Evolutionary conservation across 1,140 invertebrate species (phyloP).

Genomic region (Ceratosolen solmsi): DNA sequence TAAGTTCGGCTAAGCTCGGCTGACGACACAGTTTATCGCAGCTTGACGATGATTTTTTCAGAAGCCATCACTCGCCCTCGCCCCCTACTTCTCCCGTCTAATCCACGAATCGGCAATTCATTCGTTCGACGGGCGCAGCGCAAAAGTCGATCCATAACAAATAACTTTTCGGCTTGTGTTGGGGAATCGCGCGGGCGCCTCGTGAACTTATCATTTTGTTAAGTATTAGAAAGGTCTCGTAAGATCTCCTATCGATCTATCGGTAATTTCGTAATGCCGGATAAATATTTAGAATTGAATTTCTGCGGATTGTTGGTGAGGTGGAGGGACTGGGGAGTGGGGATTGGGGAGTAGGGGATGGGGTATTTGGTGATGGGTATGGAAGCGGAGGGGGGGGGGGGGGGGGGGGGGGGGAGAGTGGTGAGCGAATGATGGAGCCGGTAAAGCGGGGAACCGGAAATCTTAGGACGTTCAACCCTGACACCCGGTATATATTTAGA

Average conservation of each 20-base stretch:
- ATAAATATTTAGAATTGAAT: not conserved
- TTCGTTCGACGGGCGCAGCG: not conserved
- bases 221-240: not conserved
- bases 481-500: constrained; percentile 66
- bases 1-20: too few species aligned
- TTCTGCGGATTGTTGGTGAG: too few species aligned
- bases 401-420: constrained; percentile 49
- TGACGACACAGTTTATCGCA: too few species aligned
- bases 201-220: not conserved
- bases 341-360: too few species aligned
- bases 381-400: not conserved
- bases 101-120: not conserved
- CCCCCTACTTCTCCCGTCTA: too few species aligned
- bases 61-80: too few species aligned
- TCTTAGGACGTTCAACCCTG: constrained; percentile 70
- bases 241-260: not conserved
- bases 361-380: too few species aligned
- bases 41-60: too few species aligned
- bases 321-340: too few species aligned
- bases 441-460: constrained; percentile 66
- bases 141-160: not conserved
- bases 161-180: not conserved
- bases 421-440: constrained; percentile 29
- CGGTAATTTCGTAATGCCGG: too few species aligned
- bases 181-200: too few species aligned